Evolutionary conservation across 2,888 invertebrate species (phyloP), one percentile per base, ranked within the genome.

Genomic region (Volucella bombylans): DNA sequence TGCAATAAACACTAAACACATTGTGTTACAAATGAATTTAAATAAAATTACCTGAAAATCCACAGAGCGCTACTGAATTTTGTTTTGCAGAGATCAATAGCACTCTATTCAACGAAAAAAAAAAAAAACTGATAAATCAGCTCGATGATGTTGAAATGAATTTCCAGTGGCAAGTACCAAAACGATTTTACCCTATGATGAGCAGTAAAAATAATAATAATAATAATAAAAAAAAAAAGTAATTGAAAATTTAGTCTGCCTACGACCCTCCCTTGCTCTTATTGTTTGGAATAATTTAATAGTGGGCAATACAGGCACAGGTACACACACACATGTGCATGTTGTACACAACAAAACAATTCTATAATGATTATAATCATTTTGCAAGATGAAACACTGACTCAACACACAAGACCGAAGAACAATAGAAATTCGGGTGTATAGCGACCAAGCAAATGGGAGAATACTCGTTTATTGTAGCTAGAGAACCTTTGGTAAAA

Each of bases 351-450:
- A 1, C 54, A 14, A 55, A 54, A 43, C 41, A 49, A 39, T 1
- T 59, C 41, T 0, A n/a, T n/a, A 31, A 31, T 68, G 68, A 82
- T 73, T 68, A 79, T 79, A 79, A 79, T 78, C 62, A 67, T 67
- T 71, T 69, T 78, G 74, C 61, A 74, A 80, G 74, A 80, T 76
- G 81, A 76, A 81, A 81, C 81, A 81, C 69, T 71, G 43, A 59
- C 59, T 71, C 50, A 52, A 52, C 14, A 52, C 39, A 45, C 8
- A 41, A 50, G 50, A 43, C 49, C 43, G 38, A 31, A 78, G 72
- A 78, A 68, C 78, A 73, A 73, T 47, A 52, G 73, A 67, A 74
- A 62, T 47, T 64, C 52, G 62, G 50, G 45, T 62, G 55, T 57
- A 2, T 31, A 50, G 61, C 65, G 15, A 50, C n/a, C 10, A n/a